Evolutionary conservation across 1,140 invertebrate genomes (phyloP).

Genomic region (Apis florea): DNA sequence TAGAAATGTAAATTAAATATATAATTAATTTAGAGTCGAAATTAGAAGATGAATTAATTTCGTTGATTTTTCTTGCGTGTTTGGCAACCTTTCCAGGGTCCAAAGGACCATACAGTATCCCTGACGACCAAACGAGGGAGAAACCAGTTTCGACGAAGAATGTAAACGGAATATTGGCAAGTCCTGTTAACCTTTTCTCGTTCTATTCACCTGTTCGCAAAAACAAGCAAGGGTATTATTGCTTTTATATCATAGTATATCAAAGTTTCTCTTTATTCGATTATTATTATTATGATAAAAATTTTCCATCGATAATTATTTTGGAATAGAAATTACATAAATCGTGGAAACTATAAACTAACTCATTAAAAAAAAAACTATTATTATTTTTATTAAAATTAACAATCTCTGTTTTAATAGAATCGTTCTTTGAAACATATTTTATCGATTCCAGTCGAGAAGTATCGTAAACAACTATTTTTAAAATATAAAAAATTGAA

Average conservation of each 20-base stretch:
- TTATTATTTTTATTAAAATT: background rate
- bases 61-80: slow-evolving; percentile 46
- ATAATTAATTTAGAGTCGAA: background rate
- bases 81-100: slow-evolving; percentile 36
- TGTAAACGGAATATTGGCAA: slow-evolving; percentile 73
- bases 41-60: background rate
- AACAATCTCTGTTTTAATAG: background rate
- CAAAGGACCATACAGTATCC: slow-evolving; percentile 34
- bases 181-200: slow-evolving; percentile 76
- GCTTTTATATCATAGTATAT: background rate
- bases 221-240: slow-evolving; percentile 43
- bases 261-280: background rate
- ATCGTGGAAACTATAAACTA: background rate
- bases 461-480: background rate
- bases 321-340: too few relatives aligned
- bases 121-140: slow-evolving; percentile 51
- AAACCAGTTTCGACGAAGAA: slow-evolving; percentile 76
- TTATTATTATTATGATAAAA: background rate
- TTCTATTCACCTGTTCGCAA: slow-evolving; percentile 59
- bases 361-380: background rate
- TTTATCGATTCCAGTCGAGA: background rate
- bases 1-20: background rate
- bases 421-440: background rate
- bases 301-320: background rate
- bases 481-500: background rate